Conservation (phyloP, 2,888 invertebrate species). For the Lutraria lutraria region DNA sequence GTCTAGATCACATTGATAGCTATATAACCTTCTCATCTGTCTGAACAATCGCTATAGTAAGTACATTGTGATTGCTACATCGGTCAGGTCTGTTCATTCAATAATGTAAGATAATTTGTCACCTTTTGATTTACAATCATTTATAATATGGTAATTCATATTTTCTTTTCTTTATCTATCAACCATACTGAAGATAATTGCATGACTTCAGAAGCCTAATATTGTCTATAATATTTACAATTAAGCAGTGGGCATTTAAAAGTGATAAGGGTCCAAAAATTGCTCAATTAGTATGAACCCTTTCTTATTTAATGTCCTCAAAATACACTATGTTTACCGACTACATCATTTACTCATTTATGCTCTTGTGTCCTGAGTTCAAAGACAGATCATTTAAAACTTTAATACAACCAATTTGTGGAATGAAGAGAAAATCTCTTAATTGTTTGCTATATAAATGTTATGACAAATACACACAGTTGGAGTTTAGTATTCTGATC, state of each 20-base stretch:
- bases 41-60: background rate
- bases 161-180: background rate
- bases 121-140: background rate
- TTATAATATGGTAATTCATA: background rate
- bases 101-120: constrained; percentile 14
- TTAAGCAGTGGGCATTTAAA: background rate
- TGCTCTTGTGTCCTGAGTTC: background rate
- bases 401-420: background rate
- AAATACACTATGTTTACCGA: background rate
- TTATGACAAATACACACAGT: background rate
- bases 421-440: background rate
- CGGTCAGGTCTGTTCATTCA: background rate
- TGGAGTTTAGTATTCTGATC: background rate
- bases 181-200: background rate
- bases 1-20: background rate
- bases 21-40: background rate
- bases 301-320: too few relatives aligned
- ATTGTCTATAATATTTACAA: background rate
- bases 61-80: background rate
- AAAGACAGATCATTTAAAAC: background rate
- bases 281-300: too few relatives aligned
- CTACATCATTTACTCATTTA: background rate
- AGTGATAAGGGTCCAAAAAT: too few relatives aligned
- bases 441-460: background rate
- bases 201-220: background rate